Evolutionary conservation across 2,888 invertebrate species (phyloP).

Genomic region (Pterostichus niger): DNA sequence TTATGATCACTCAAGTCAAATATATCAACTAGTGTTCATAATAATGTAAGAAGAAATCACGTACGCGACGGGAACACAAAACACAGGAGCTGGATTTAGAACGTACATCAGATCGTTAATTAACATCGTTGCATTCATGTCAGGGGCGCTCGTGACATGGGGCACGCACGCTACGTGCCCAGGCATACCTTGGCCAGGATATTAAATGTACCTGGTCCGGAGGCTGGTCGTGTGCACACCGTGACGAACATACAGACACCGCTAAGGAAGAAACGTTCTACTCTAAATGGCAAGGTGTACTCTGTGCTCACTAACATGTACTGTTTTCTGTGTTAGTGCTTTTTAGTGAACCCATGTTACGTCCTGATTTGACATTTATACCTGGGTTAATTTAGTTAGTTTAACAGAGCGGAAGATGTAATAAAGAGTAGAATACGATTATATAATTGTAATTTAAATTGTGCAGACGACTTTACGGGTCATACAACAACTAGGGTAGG

Average conservation of each 20-base stretch:
- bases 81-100: background rate
- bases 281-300: background rate
- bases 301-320: background rate
- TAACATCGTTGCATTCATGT: constrained; percentile 12
- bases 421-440: no score
- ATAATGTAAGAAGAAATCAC: background rate
- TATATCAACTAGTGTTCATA: no score
- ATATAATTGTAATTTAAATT: no score
- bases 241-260: constrained; percentile 30
- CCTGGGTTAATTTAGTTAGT: no score
- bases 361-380: no score
- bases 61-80: background rate
- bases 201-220: background rate
- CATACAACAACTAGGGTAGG: no score
- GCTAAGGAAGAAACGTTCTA: background rate
- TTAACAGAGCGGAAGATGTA: no score
- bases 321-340: background rate
- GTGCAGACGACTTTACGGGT: no score
- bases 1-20: no score
- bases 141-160: constrained; percentile 30
- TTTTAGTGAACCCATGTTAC: background rate
- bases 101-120: constrained; percentile 28
- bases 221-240: background rate
- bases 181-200: constrained; percentile 20
- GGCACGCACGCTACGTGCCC: constrained; percentile 9